Evolutionary conservation across 2,113 vertebrate species (phyloP), one percentile per base, ranked within the genome.

Genomic region (Oncorhynchus keta): DNA sequence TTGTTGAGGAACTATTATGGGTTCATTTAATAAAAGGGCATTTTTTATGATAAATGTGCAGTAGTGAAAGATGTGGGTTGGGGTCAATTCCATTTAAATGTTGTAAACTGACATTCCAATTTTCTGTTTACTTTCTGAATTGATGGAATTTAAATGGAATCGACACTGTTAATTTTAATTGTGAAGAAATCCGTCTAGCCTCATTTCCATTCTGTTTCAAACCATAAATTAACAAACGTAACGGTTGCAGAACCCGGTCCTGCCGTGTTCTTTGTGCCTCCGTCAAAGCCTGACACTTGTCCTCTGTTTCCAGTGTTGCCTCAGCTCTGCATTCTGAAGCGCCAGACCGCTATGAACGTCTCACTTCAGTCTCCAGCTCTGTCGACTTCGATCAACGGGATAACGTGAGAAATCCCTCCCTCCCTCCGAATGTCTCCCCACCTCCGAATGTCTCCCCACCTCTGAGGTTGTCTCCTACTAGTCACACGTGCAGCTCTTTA

Each of bases 311-410:
- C 39, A 99, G 97, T 1, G 96, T 98, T 92, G 96, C 95, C 71
- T 98, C 97, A 0, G 96, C 96, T 69, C 92, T 98, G 89, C 96
- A 97, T 67, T 96, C 96, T 0, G 97, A 99, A 85, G 97, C 93
- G 49, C 97, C 97, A 0, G 97, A 98, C 87, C 95, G 95, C 59
- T 99, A 99, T 0, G 97, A 98, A 73, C 97, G 97, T 9, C 96
- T 99, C 84, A 98, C 97, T 1, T 98, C 97, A 0, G 97, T 99
- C 75, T 98, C 97, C 91, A 97, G 96, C 90, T 98, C 97, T 0
- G 96, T 99, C 16, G 97, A 99, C 92, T 98, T 98, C 1, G 97
- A 98, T 86, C 97, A 99, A 89, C 94, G 97, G 88, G 97, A 99
- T 92, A 98, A 98, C 0, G 97, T 99, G 89, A 97, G 97, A 9